Base-by-base conservation (phyloP, 2,888 invertebrate species). In the Pherbina coryleti region DNA sequence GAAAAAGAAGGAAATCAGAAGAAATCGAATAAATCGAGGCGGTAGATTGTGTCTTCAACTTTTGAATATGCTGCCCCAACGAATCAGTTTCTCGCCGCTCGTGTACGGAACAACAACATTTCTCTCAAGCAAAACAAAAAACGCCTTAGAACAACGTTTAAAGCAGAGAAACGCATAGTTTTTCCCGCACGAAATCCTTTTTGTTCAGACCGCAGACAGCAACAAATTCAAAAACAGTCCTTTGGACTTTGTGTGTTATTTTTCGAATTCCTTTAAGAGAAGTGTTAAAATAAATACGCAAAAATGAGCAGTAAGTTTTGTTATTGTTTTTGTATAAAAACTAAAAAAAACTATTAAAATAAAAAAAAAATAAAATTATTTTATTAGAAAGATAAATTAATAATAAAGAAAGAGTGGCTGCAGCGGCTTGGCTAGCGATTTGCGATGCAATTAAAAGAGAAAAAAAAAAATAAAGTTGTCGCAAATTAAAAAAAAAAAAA, bases 301-400 rank as follows among this genome's bases (percentile, higher is more conserved):
- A 85, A 84, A 81, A 85, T 85, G 85, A 85, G 85, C 85, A 84
- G 85, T 85, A 85, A 85, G 85, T 85, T 83, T 78, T 64, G 31
- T n/a, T 55, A 9, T 34, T 60, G 28, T 19, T 44, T 44, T 14
- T 60, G 25, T 60, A 11, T 28, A 76, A 80, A 79, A 60, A 37
- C 3, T 64, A 53, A 34, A 71, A 34, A 71, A 51, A 77, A 79
- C 78, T 44, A 74, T 37, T 51, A 22, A 55, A 62, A 66, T 1
- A 53, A 34, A 66, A n/a, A 49, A 66, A 75, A 9, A 72, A 19
- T 14, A 17, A 49, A 62, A 64, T 70, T 62, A 17, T 31, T n/a
- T n/a, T n/a, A n/a, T n/a, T n/a, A 37, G 51, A 78, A 70, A 78
- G 34, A 75, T 62, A 75, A 74, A 70, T 19, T 4, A 75, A 81